Evolutionary conservation across 2,888 invertebrate genomes (phyloP), one percentile per base, ranked within the genome.

Genomic region (Campoplex capitator): DNA sequence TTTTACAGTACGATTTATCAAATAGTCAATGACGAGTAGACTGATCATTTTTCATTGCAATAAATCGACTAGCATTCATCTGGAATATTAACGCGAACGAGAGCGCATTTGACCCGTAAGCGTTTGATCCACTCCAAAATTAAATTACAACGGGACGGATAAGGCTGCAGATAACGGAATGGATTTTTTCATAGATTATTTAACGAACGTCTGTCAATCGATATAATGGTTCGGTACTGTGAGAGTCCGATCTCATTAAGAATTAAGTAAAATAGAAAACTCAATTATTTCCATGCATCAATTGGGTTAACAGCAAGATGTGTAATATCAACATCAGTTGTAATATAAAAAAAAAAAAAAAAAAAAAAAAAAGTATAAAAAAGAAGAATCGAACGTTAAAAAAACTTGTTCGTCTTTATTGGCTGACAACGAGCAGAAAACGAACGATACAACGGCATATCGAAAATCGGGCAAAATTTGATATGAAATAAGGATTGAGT

Each of bases 1-100:
- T 38, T 68, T n/a, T 38, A 11, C 38, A 56, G 38, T 18, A 51
- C 62, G 38, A 71, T 84, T 51, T 80, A 54, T 80, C 84, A 84
- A 42, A 45, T 32, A 51, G 42, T 79, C 79, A 74, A 84, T 79
- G 28, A 68, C 35, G 56, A 7, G 32, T n/a, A 13, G 32, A 3
- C 45, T 68, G 58, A 67, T 74, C 0, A 79, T 84, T 79, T 84
- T 79, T 84, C 84, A 79, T 79, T 75, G 11, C 35, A 71, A 58
- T 58, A 28, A 28, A 58, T 58, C 58, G 58, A 28, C 13, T 13
- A 28, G 13, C 28, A 28, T 58, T 58, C 28, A 58, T 2, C 58
- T 2, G 11, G 58, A 58, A 23, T 11, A 28, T 58, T 58, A 9
- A 28, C 58, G 28, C 11, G 23, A 28, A 58, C 58, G 58, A 58